Conservation (phyloP, 2,113 vertebrate species). For the Ptychochromis oligacanthus region DNA sequence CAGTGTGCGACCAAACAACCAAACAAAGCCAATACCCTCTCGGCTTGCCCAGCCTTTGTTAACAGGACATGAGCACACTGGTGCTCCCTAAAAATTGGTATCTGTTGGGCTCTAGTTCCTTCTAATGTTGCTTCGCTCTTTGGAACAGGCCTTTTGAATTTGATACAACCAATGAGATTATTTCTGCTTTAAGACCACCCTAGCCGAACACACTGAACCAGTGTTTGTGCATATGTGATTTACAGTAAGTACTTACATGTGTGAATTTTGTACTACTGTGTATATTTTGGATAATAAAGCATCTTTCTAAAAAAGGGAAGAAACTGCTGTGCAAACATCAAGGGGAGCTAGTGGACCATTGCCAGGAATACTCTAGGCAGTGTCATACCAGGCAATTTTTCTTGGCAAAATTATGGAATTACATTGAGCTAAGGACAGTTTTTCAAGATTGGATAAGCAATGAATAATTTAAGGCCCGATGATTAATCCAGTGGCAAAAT, state of each 20-base stretch:
- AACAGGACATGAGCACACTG: too few relatives aligned
- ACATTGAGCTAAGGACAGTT: conserved; percentile 56
- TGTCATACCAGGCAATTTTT: conserved; percentile 34
- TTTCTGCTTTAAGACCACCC: not conserved
- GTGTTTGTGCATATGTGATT: not conserved
- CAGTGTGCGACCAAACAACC: too few relatives aligned
- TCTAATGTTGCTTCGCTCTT: not conserved
- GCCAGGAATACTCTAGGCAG: conserved; percentile 12
- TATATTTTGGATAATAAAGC: not conserved
- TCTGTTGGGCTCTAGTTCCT: not conserved
- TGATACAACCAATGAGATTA: not conserved
- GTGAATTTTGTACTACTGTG: not conserved
- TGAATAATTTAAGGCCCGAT: conserved; percentile 70
- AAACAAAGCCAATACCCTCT: too few relatives aligned
- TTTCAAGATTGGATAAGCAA: conserved; percentile 58
- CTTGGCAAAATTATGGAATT: conserved; percentile 57
- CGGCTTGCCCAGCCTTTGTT: too few relatives aligned
- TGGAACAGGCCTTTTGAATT: not conserved
- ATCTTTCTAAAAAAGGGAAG: conserved; percentile 2
- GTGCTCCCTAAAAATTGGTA: too few relatives aligned
- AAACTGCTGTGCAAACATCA: not conserved
- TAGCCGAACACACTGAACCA: not conserved
- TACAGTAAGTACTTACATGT: not conserved
- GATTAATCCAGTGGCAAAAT: conserved; percentile 71
- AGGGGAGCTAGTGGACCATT: conserved; percentile 9